These are phyloP conservation scores for Lamellibrachia satsuma DNA, from an alignment of 2,888 invertebrate genomes.

Conservation along the genomic window DNA sequence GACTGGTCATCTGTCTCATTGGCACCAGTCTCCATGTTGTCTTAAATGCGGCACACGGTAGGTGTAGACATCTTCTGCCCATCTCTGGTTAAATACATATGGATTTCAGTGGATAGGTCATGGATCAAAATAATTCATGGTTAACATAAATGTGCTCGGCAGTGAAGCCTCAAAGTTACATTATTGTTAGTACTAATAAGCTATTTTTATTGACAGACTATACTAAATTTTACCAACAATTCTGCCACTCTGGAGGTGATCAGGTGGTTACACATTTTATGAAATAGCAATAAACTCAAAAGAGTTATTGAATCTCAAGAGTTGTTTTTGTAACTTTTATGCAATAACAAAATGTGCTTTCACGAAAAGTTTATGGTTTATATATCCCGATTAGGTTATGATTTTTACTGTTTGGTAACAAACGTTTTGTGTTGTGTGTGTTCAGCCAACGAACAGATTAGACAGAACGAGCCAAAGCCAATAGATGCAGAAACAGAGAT, in stretches of 20 bases:
- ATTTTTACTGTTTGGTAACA: not conserved
- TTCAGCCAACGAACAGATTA: not conserved
- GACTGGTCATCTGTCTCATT: slow-evolving; percentile 72
- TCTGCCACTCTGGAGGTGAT: too few relatives aligned
- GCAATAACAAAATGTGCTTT: too few relatives aligned
- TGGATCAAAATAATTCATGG: not conserved
- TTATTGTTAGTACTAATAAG: not conserved
- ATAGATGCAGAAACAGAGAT: not conserved
- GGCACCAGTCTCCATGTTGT: not conserved
- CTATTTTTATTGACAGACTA: not conserved
- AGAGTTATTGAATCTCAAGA: too few relatives aligned
- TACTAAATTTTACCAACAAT: too few relatives aligned
- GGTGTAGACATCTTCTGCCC: not conserved
- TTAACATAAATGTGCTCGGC: not conserved
- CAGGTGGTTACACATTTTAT: too few relatives aligned
- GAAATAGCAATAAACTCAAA: too few relatives aligned
- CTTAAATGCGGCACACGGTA: not conserved
- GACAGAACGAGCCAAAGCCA: not conserved
- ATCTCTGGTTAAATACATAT: not conserved
- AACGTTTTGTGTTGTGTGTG: not conserved
- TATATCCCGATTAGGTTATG: too few relatives aligned
- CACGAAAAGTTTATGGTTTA: too few relatives aligned
- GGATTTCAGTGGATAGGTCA: not conserved
- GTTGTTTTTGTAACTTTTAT: too few relatives aligned
- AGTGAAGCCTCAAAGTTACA: not conserved